These are phyloP conservation scores for Callopanchax toddi DNA, from an alignment of 2,113 vertebrate species.

Conservation along the genomic window DNA sequence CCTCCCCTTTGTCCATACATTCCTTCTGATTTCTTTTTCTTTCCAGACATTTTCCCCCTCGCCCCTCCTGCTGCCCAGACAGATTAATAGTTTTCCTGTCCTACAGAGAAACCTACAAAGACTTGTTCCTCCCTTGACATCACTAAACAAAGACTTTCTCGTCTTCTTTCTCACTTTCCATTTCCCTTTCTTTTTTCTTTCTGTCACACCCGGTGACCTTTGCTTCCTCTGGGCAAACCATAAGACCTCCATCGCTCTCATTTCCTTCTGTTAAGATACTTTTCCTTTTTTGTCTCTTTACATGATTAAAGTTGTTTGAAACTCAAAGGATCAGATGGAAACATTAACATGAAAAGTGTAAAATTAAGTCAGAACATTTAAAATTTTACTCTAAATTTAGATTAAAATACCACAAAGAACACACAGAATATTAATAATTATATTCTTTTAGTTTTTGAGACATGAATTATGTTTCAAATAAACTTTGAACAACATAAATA, in stretches of 20 bases:
- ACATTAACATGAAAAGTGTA: too few species aligned
- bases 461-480: too few species aligned
- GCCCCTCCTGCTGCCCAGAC: slow-evolving; percentile 21
- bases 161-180: slow-evolving; percentile 29
- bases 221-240: slow-evolving; percentile 39
- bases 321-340: not conserved
- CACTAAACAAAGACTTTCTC: slow-evolving; percentile 56
- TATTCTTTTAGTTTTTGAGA: too few species aligned
- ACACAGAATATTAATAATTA: too few species aligned
- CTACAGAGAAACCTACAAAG: slow-evolving; percentile 57
- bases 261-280: slow-evolving; percentile 34
- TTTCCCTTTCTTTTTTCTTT: slow-evolving; percentile 18
- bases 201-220: slow-evolving; percentile 48
- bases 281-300: slow-evolving; percentile 6
- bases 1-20: slow-evolving; percentile 11
- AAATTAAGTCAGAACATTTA: too few species aligned
- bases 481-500: too few species aligned
- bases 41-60: not conserved
- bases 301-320: not conserved
- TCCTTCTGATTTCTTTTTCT: slow-evolving; percentile 27
- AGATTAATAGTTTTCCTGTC: slow-evolving; percentile 68
- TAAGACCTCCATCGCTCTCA: slow-evolving; percentile 15
- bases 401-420: too few species aligned
- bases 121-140: slow-evolving; percentile 55
- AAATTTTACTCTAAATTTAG: too few species aligned